These are phyloP conservation scores for Cerastis rubricosa DNA, from an alignment of 2,888 invertebrate species.

Conservation along the genomic window DNA sequence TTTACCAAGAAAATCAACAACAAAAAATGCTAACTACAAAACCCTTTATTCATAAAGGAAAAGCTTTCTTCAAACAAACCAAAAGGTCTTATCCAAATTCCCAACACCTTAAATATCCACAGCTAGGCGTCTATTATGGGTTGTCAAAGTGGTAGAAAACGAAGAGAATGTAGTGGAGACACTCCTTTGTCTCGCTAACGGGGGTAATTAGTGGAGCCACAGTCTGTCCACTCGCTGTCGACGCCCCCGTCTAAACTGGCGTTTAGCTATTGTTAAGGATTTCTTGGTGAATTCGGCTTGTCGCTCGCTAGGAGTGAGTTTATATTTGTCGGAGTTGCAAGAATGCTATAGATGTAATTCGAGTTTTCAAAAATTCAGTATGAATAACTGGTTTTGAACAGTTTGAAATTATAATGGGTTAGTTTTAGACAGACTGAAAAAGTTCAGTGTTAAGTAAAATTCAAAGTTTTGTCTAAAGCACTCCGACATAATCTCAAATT, in stretches of 20 bases:
- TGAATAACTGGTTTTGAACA: not conserved
- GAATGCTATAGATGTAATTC: not conserved
- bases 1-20: too few relatives aligned
- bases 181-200: conserved; percentile 64
- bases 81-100: conserved; percentile 19
- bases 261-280: conserved; percentile 39
- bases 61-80: not conserved
- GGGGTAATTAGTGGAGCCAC: conserved; percentile 59
- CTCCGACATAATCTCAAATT: not conserved
- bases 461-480: not conserved
- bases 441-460: not conserved
- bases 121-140: conserved; percentile 11
- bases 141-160: conserved; percentile 58
- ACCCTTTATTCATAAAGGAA: not conserved
- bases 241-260: conserved; percentile 37
- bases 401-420: not conserved
- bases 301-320: not conserved
- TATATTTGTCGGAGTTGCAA: not conserved
- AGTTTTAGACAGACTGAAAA: not conserved
- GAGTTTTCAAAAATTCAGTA: not conserved
- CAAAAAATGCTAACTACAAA: not conserved
- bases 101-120: not conserved
- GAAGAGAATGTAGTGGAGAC: conserved; percentile 41
- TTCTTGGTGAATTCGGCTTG: conserved; percentile 18
- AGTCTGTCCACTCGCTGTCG: conserved; percentile 47